phyloP scores from a whole-genome alignment of 2,797 vertebrate genomes.

The Muscicapa comitata region DNA sequence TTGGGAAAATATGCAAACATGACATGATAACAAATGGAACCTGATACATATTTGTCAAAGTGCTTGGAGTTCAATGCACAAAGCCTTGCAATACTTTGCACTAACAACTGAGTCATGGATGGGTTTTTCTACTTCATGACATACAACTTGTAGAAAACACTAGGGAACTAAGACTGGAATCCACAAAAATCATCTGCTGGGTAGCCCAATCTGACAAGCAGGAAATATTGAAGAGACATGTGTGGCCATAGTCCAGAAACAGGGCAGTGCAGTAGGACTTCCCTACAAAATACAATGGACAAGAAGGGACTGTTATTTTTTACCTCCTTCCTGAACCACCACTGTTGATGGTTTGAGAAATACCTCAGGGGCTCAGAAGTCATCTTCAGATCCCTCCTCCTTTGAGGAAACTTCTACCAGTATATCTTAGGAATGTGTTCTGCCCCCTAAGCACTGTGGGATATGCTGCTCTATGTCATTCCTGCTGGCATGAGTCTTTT shows the following conservation, averaged over 20 bases:
- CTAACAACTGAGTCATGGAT: background rate
- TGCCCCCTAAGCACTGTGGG: background rate
- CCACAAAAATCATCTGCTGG: background rate
- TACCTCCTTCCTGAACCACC: background rate
- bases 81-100: background rate
- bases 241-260: background rate
- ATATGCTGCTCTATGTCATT: background rate
- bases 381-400: background rate
- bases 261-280: background rate
- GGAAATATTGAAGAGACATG: background rate
- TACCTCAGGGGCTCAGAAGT: background rate
- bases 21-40: background rate
- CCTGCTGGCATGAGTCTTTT: background rate
- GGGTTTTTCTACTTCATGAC: background rate
- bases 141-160: background rate
- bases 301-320: background rate
- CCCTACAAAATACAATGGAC: background rate
- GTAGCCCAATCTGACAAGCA: background rate
- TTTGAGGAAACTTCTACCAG: rapidly evolving
- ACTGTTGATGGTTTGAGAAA: background rate
- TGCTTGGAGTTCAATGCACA: background rate
- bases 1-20: background rate
- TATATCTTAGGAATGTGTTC: background rate
- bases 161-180: background rate
- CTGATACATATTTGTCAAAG: background rate